Evolutionary conservation across 2,113 vertebrate genomes (phyloP).

Genomic region (Capricornis sumatraensis): DNA sequence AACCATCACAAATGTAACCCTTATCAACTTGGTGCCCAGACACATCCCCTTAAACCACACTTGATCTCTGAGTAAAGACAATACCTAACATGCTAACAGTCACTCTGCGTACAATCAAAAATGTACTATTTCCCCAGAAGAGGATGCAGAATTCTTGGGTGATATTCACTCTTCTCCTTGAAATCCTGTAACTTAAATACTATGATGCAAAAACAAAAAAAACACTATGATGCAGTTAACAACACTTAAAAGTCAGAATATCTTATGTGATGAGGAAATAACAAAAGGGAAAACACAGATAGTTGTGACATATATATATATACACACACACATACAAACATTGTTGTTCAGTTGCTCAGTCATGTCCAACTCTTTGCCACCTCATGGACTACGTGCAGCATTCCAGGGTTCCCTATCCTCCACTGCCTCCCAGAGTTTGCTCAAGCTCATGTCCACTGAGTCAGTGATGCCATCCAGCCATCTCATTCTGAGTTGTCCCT

Average conservation of each 20-base stretch:
- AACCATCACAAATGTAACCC: not conserved
- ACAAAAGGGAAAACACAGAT: not conserved
- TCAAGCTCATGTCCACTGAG: not conserved
- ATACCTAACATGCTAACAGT: not conserved
- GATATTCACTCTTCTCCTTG: not conserved
- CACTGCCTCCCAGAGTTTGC: not conserved
- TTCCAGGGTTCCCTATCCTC: not conserved
- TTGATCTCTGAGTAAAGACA: not conserved
- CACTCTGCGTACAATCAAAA: not conserved
- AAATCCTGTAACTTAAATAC: not conserved
- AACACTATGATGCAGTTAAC: not conserved
- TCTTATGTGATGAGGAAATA: not conserved
- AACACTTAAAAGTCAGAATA: not conserved
- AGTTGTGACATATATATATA: rapidly evolving
- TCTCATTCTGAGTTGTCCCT: not conserved
- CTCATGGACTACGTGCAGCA: not conserved
- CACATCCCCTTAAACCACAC: not conserved
- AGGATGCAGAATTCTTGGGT: not conserved
- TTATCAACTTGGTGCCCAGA: not conserved
- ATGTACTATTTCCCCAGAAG: not conserved
- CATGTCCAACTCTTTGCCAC: not conserved
- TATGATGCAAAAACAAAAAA: not conserved
- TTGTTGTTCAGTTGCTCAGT: not conserved
- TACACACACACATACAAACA: not conserved
- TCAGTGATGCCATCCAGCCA: not conserved